Evolutionary conservation across 1,140 invertebrate genomes (phyloP).

Genomic region (Notospermus geniculatus): DNA sequence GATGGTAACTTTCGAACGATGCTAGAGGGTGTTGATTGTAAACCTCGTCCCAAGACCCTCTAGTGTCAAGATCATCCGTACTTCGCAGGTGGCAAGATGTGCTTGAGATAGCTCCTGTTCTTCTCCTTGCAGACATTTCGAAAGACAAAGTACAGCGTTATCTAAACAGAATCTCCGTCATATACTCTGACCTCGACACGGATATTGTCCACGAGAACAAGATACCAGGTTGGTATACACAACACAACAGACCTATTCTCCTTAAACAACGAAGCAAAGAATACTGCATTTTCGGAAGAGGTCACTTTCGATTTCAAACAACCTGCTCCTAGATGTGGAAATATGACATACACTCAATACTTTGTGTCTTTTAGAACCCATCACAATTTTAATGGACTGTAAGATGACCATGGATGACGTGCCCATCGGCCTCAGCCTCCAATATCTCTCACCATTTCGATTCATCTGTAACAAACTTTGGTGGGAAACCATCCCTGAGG

Average conservation of each 20-base stretch:
- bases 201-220: constrained; percentile 36
- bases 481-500: constrained; percentile 38
- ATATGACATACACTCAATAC: background rate
- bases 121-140: constrained; percentile 37
- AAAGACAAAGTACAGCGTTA: constrained; percentile 42
- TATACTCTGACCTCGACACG: constrained; percentile 41
- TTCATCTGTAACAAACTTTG: constrained; percentile 43
- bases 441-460: constrained; percentile 37
- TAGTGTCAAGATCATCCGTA: no score
- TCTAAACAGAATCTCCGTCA: constrained; percentile 39
- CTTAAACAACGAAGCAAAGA: no score
- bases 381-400: constrained; percentile 41
- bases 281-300: no score
- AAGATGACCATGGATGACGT: constrained; percentile 47
- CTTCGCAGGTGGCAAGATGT: no score
- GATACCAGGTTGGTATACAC: constrained; percentile 10
- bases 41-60: no score
- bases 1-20: no score
- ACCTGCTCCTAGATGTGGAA: background rate
- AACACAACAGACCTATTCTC: no score
- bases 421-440: constrained; percentile 43
- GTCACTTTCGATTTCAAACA: background rate
- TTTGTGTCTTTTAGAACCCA: constrained; percentile 29
- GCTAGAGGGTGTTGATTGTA: no score
- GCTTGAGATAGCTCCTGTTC: background rate